These are phyloP conservation scores for Pyrrhia umbra DNA, from an alignment of 2,888 invertebrate species.

Conservation along the genomic window DNA sequence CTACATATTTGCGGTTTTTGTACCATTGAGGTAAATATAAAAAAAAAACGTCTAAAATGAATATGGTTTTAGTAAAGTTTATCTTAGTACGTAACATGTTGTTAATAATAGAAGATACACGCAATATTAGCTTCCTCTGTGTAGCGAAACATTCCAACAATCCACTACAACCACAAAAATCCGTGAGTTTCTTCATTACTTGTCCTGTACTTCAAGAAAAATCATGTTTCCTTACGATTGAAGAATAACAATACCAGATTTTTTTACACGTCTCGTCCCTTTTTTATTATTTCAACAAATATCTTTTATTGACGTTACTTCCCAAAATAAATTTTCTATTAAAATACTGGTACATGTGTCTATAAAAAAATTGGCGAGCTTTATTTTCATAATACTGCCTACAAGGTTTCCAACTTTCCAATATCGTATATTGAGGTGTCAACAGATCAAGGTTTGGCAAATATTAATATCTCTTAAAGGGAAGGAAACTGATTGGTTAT, in stretches of 20 bases:
- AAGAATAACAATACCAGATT: no score
- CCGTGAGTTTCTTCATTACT: no score
- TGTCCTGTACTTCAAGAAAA: no score
- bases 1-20: neutral
- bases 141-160: no score
- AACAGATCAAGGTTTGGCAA: conserved; percentile 29
- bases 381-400: neutral
- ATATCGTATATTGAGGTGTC: neutral
- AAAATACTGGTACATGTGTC: neutral
- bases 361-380: neutral
- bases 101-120: no score
- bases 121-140: no score
- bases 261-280: neutral
- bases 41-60: no score
- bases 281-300: neutral
- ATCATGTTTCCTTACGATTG: no score
- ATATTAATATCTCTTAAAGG: conserved; percentile 5
- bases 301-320: neutral
- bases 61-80: no score
- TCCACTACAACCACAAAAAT: no score
- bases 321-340: neutral
- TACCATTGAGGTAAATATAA: no score
- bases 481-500: neutral
- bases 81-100: no score
- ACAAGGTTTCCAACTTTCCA: neutral